Conservation (phyloP, 2,888 invertebrate genomes). For the Nephrocerus scutellatus region DNA sequence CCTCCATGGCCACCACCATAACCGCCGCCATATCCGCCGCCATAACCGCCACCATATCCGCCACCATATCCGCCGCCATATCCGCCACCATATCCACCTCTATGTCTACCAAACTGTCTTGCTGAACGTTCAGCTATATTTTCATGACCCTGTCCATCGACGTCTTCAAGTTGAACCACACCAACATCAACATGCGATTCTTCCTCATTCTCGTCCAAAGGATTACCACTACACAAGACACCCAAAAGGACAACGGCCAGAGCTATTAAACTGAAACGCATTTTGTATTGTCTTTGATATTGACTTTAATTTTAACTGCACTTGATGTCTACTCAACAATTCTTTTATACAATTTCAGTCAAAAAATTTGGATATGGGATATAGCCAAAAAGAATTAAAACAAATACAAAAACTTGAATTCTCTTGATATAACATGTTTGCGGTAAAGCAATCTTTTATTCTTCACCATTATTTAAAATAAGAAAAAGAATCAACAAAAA, state of each 20-base stretch:
- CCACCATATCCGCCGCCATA: too few species aligned
- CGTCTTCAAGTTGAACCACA: background rate
- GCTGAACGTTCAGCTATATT: background rate
- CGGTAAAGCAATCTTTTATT: too few species aligned
- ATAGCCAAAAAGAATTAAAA: too few species aligned
- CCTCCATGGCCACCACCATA: slow-evolving; percentile 5
- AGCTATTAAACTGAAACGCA: background rate
- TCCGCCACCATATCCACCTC: background rate
- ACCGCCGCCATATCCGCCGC: slow-evolving; percentile 4
- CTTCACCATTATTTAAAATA: too few species aligned
- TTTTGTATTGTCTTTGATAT: too few species aligned
- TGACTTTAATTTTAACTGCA: too few species aligned
- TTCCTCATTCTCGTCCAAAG: background rate
- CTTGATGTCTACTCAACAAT: too few species aligned
- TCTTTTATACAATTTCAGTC: too few species aligned
- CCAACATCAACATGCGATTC: background rate
- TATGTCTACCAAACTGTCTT: background rate
- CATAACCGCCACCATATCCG: background rate
- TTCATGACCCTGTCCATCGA: background rate
- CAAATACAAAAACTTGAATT: too few species aligned
- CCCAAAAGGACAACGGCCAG: background rate
- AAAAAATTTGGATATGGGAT: too few species aligned
- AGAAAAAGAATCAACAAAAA: too few species aligned
- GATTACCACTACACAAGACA: background rate
- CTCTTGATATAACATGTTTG: too few species aligned